These are phyloP conservation scores for Terrapene triunguis DNA, from an alignment of 2,113 vertebrate genomes.

Conservation along the genomic window DNA sequence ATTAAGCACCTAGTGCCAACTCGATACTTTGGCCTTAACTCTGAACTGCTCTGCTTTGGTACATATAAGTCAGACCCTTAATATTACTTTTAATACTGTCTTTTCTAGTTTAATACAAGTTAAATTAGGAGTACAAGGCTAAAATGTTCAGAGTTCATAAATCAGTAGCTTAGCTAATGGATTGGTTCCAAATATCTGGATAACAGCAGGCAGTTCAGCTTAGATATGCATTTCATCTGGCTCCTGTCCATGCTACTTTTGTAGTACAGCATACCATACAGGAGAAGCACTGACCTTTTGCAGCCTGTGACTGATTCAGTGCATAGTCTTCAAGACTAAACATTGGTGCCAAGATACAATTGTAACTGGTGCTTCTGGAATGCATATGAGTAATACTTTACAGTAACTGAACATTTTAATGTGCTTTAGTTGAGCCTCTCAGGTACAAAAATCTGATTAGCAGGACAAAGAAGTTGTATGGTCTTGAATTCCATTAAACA, in stretches of 20 bases:
- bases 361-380: background rate
- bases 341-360: background rate
- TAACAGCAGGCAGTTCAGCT: background rate
- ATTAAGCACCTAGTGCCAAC: background rate
- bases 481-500: background rate
- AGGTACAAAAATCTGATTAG: background rate
- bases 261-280: background rate
- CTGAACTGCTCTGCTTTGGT: background rate
- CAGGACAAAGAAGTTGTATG: background rate
- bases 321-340: background rate
- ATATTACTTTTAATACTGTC: background rate
- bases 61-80: background rate
- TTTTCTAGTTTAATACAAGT: background rate
- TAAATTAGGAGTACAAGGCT: background rate
- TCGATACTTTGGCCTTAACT: background rate
- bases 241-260: background rate
- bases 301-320: background rate
- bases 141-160: background rate
- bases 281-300: background rate
- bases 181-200: background rate
- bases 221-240: background rate
- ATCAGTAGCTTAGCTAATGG: background rate
- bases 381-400: background rate
- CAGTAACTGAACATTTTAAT: background rate
- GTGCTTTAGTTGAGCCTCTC: background rate